Evolutionary conservation across 2,113 vertebrate species (phyloP).

Genomic region (Dipodomys ordii): DNA sequence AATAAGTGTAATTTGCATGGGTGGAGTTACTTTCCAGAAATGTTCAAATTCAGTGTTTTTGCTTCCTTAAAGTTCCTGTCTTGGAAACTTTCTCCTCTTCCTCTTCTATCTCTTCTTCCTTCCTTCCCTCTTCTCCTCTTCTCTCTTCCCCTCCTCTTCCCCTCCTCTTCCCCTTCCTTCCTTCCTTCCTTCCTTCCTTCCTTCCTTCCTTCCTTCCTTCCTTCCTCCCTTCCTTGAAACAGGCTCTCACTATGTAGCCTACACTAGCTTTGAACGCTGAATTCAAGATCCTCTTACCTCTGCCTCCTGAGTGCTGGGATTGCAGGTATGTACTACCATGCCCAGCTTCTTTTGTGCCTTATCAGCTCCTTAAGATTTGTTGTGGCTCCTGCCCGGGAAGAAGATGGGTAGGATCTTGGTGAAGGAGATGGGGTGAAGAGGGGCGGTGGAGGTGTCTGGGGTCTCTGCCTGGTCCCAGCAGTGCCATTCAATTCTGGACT

Average conservation of each 20-base stretch:
- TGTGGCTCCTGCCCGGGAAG: neutral
- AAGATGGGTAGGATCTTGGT: neutral
- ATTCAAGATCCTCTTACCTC: neutral
- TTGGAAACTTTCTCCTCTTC: neutral
- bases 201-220: no score
- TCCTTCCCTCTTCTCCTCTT: neutral
- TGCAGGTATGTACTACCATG: neutral
- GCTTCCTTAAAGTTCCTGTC: slow-evolving; percentile 2
- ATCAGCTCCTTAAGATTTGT: neutral
- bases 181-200: no score
- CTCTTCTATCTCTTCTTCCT: neutral
- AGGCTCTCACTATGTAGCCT: neutral
- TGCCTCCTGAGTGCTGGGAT: neutral
- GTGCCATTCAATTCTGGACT: neutral
- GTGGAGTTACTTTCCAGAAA: neutral
- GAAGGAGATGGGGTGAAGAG: neutral
- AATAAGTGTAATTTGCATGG: neutral
- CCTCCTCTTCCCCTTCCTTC: no score
- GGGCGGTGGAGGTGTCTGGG: neutral
- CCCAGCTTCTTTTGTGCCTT: neutral
- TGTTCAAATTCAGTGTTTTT: neutral
- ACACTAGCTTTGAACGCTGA: neutral
- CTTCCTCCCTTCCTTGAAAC: neutral
- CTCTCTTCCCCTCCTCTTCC: no score
- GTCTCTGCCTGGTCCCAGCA: neutral